phyloP scores from a whole-genome alignment of 2,888 invertebrate species.

The Trachelus tabidus region DNA sequence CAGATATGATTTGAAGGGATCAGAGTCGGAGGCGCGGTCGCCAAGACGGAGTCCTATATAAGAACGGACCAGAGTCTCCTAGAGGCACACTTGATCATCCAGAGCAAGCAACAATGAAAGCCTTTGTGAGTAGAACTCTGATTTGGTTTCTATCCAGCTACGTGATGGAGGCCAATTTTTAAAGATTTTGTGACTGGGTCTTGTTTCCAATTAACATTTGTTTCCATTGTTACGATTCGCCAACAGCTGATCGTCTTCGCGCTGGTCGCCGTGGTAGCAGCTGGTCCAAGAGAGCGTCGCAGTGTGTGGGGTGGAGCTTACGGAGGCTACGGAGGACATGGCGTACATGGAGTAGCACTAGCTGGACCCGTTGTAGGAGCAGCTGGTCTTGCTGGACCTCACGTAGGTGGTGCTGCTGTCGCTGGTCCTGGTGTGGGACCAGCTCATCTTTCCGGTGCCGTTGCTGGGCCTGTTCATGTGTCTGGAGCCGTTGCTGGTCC shows the following conservation, averaged over 20 bases:
- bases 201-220: too few species aligned
- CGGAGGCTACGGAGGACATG: conserved; percentile 32
- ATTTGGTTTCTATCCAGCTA: background rate
- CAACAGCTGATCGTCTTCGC: conserved; percentile 32
- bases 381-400: conserved; percentile 53
- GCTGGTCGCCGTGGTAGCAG: conserved; percentile 42
- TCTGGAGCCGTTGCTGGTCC: conserved; percentile 62
- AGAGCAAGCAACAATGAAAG: conserved; percentile 60
- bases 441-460: conserved; percentile 54
- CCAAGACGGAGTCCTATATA: conserved; percentile 57
- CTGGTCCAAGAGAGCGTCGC: conserved; percentile 47
- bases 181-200: too few species aligned
- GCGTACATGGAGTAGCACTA: conserved; percentile 52
- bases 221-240: too few species aligned
- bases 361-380: conserved; percentile 54
- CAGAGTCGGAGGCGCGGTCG: conserved; percentile 54
- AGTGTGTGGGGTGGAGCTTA: conserved; percentile 28
- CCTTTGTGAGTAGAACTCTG: conserved; percentile 56
- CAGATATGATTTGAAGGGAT: conserved; percentile 63
- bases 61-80: conserved; percentile 44
- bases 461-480: conserved; percentile 57
- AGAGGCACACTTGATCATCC: conserved; percentile 57
- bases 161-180: accelerated
- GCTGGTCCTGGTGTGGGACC: conserved; percentile 58
- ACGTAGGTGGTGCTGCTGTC: conserved; percentile 48